Evolutionary conservation across 2,113 vertebrate genomes (phyloP).

Genomic region (Rutilus rutilus): DNA sequence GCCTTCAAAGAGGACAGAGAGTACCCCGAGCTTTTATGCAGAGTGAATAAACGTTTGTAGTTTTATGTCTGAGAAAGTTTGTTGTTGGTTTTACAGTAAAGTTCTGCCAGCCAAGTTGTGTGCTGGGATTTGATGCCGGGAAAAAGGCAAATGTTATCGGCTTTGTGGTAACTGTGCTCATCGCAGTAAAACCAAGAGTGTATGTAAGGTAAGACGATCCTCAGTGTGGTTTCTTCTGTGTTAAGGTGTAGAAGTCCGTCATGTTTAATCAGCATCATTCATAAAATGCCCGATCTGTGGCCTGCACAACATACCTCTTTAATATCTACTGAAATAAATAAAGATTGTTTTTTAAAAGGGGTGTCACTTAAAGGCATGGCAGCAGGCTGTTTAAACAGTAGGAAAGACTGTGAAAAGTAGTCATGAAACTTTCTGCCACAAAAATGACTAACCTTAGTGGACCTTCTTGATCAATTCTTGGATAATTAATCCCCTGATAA

Average conservation of each 20-base stretch:
- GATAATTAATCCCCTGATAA: background rate
- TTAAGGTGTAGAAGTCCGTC: constrained; percentile 32
- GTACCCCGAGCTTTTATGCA: constrained; percentile 22
- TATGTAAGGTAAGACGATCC: constrained; percentile 17
- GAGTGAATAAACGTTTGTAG: constrained; percentile 28
- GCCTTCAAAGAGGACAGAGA: constrained; percentile 29
- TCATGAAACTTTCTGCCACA: background rate
- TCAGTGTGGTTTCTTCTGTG: constrained; percentile 14
- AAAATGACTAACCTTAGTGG: background rate
- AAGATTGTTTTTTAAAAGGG: too few relatives aligned
- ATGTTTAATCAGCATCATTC: constrained; percentile 56
- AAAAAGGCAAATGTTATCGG: constrained; percentile 1
- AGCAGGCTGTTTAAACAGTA: background rate
- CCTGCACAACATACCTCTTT: constrained; percentile 29
- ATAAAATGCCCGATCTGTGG: constrained; percentile 47
- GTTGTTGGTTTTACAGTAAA: constrained; percentile 36
- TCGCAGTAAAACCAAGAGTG: background rate
- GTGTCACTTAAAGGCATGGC: background rate
- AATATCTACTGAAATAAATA: constrained; percentile 2
- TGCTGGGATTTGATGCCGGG: background rate
- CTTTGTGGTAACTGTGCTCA: constrained; percentile 25
- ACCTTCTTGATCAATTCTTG: background rate
- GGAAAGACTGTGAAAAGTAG: background rate
- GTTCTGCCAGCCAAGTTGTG: background rate
- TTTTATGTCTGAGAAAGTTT: constrained; percentile 26